Evolutionary conservation across 2,113 vertebrate species (phyloP), one percentile per base, ranked within the genome.

Genomic region (Lynx canadensis): DNA sequence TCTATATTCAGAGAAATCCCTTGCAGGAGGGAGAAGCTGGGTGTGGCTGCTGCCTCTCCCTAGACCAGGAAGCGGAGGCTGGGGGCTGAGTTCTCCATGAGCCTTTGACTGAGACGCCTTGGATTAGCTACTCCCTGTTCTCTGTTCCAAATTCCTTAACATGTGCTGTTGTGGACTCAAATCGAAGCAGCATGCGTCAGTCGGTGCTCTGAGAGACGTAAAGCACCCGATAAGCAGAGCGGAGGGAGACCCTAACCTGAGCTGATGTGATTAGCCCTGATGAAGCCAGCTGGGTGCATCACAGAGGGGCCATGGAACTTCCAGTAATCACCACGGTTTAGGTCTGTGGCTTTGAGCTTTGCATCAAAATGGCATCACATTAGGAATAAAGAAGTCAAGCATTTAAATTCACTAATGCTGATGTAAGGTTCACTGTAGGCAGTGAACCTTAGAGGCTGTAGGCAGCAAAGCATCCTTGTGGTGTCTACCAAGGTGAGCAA

Each of bases 71-170:
- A 10, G 11, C 0, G 1, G 60, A 25, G 23, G 8, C 68, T 15
- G 3, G 48, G 50, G 3, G 1, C 1, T 7, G 33, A 33, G 68
- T 1, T 2, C 33, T 9, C 33, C 27, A 15, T 5, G 9, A 14
- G 36, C 27, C 7, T 6, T 36, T 45, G 16, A 0, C 4, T 31
- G 63, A 69, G 33, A 1, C 0, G 2, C 0, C 0, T 1, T 23
- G 65, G 10, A 0, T 33, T 12, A 6, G 15, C 23, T 21, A 3
- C 31, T 80, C 23, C 0, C 13, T 5, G 11, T 19, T 29, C 27
- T 8, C 85, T 79, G 60, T 16, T 29, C 36, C 71, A 3, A 8
- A 16, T 25, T 52, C 86, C n/a, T 12, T 4, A 57, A 4, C 21
- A 0, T 0, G 15, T 10, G 33, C 52, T 16, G 33, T 2, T 10